Evolutionary conservation across 1,140 invertebrate species (phyloP).

Genomic region (Pemphigus obesinymphae): DNA sequence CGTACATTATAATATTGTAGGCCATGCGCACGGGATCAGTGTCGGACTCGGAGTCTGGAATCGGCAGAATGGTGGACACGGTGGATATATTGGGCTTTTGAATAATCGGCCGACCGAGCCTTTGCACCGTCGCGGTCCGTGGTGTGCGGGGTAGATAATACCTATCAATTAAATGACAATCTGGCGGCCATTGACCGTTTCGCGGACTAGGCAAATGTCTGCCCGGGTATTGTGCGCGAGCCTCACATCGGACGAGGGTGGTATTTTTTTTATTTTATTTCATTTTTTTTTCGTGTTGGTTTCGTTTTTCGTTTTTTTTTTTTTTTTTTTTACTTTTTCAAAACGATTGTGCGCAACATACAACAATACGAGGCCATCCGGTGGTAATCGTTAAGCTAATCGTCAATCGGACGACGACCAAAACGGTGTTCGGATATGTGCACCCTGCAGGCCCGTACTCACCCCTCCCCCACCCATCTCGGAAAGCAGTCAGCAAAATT

Average conservation of each 20-base stretch:
- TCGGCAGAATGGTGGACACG: not conserved
- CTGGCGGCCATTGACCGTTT: not conserved
- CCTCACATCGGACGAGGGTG: not conserved
- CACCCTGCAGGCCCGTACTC: too few species aligned
- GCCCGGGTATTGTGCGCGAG: too few species aligned
- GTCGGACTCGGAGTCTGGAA: not conserved
- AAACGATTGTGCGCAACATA: too few species aligned
- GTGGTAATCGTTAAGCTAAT: too few species aligned
- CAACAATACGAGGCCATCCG: too few species aligned
- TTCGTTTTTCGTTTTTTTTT: not conserved
- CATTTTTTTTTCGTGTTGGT: not conserved
- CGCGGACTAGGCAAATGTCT: too few species aligned
- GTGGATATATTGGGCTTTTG: not conserved
- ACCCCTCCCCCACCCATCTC: too few species aligned
- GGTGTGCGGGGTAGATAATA: not conserved
- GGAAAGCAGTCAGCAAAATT: too few species aligned
- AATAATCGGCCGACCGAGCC: not conserved
- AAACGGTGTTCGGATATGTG: too few species aligned
- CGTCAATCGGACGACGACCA: too few species aligned
- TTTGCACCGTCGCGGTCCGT: not conserved
- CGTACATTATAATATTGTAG: too few species aligned
- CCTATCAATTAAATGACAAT: conserved; percentile 32
- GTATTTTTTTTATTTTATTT: not conserved
- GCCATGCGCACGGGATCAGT: not conserved
- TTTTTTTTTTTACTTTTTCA: not conserved